phyloP scores from a whole-genome alignment of 2,113 vertebrate genomes.

The Hoplias malabaricus region DNA sequence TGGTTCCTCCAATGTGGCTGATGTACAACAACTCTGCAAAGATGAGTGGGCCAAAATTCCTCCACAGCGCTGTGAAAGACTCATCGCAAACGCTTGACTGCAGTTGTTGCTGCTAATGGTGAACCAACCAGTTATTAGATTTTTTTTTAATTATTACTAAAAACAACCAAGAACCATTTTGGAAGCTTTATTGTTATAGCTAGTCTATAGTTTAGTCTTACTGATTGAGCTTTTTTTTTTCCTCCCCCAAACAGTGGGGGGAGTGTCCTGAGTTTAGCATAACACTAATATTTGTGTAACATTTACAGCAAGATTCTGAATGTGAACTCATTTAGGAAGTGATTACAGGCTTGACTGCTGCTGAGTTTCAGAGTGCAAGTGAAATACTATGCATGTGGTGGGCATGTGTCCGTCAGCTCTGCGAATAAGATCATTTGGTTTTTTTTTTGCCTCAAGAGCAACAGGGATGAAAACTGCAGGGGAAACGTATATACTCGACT shows the following conservation, averaged over 20 bases:
- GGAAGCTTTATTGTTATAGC: background rate
- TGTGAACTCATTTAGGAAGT: slow-evolving; percentile 42
- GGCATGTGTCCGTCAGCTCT: slow-evolving; percentile 53
- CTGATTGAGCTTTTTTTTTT: background rate
- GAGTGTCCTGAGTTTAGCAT: background rate
- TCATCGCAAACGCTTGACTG: too few relatives aligned
- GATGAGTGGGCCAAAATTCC: too few relatives aligned
- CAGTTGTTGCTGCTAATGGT: too few relatives aligned
- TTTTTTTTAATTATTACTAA: too few relatives aligned
- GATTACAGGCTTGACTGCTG: slow-evolving; percentile 44
- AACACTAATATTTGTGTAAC: slow-evolving; percentile 48
- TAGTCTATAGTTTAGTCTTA: slow-evolving; percentile 43
- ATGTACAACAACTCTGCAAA: too few relatives aligned
- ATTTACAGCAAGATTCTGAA: slow-evolving; percentile 32
- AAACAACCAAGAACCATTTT: background rate
- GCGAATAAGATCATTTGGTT: slow-evolving; percentile 36
- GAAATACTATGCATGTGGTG: slow-evolving; percentile 55
- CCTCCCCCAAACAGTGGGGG: slow-evolving; percentile 1
- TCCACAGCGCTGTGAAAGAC: too few relatives aligned
- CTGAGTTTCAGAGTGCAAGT: slow-evolving; percentile 33
- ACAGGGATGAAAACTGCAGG: slow-evolving; percentile 49
- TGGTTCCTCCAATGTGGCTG: too few relatives aligned
- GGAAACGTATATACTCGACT: slow-evolving; percentile 51
- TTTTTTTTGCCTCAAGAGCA: slow-evolving; percentile 51
- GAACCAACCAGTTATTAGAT: too few relatives aligned